phyloP scores from a whole-genome alignment of 2,888 invertebrate species.

The Stenodera caucasica region DNA sequence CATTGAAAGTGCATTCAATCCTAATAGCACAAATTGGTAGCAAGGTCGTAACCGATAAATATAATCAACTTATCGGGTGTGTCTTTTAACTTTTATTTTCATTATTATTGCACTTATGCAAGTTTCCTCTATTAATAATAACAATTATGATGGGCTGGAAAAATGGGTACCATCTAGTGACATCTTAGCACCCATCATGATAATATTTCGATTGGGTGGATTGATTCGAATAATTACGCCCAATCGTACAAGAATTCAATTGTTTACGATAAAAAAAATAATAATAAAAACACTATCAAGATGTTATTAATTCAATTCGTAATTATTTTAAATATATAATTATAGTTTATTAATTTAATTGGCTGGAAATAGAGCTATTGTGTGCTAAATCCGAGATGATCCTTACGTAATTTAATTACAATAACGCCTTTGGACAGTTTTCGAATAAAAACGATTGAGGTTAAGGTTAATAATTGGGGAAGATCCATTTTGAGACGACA shows the following conservation, averaged over 20 bases:
- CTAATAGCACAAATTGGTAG: constrained; percentile 34
- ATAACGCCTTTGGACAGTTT: neutral
- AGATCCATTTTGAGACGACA: too few relatives aligned
- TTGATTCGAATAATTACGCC: neutral
- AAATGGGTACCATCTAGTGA: neutral
- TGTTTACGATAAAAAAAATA: neutral
- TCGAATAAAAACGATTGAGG: too few relatives aligned
- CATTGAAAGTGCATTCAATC: constrained; percentile 34
- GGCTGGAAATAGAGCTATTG: neutral
- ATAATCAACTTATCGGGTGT: constrained; percentile 23
- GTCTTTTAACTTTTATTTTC: constrained; percentile 15
- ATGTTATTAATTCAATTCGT: constrained; percentile 1
- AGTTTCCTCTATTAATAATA: constrained; percentile 33
- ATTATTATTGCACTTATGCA: constrained; percentile 1
- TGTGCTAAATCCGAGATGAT: neutral
- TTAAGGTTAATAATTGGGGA: too few relatives aligned
- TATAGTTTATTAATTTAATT: neutral
- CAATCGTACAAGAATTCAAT: neutral
- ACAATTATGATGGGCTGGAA: constrained; percentile 17
- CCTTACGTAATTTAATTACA: neutral
- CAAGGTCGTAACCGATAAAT: constrained; percentile 34
- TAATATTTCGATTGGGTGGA: neutral
- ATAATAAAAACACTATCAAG: neutral
- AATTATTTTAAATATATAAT: constrained; percentile 1
- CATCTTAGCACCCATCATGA: neutral